These are phyloP conservation scores for Conus betulinus DNA, from an alignment of 1,140 invertebrate species.

Conservation along the genomic window DNA sequence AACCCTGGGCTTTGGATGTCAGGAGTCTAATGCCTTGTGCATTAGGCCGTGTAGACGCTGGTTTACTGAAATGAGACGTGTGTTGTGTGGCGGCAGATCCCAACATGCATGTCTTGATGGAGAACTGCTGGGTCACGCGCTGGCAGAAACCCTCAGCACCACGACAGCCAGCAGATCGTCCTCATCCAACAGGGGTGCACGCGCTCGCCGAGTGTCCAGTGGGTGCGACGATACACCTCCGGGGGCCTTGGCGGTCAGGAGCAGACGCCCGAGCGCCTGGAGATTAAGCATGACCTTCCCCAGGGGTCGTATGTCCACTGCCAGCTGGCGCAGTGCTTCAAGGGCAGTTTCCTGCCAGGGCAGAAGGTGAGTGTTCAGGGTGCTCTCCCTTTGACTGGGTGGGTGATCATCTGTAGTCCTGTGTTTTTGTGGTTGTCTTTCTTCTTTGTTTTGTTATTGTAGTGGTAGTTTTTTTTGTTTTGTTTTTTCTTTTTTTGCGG, in stretches of 20 bases:
- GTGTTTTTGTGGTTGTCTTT: no score
- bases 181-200: slow-evolving; percentile 19
- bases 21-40: no score
- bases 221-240: neutral
- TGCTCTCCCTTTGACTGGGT: no score
- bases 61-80: no score
- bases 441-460: no score
- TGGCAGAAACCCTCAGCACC: neutral
- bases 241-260: neutral
- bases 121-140: slow-evolving; percentile 47
- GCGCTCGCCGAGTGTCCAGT: neutral
- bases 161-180: neutral
- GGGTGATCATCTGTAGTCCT: no score
- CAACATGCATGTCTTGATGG: slow-evolving; percentile 36
- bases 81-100: neutral
- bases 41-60: no score
- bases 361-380: neutral
- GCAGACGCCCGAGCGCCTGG: neutral
- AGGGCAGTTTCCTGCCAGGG: neutral
- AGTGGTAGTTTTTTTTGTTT: no score
- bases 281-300: neutral
- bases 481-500: no score
- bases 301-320: slow-evolving; percentile 44
- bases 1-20: no score
- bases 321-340: slow-evolving; percentile 25